phyloP scores from a whole-genome alignment of 2,888 invertebrate species.

The Steinernema carpocapsae region DNA sequence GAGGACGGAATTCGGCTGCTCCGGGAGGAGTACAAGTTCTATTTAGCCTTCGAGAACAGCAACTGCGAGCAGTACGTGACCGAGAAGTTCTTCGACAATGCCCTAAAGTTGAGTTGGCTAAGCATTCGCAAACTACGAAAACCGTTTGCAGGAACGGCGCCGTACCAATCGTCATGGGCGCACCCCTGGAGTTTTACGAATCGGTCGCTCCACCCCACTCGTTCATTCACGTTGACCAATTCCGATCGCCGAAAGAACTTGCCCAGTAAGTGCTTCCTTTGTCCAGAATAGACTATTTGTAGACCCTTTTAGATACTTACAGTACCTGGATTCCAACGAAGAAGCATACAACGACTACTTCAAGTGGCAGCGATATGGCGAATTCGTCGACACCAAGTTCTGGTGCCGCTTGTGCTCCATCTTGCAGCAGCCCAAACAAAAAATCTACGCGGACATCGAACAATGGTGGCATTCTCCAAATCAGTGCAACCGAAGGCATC shows the following conservation, averaged over 20 bases:
- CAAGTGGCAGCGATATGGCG: conserved; percentile 42
- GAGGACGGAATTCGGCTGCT: conserved; percentile 29
- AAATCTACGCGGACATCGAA: conserved; percentile 42
- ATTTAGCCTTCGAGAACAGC: conserved; percentile 55
- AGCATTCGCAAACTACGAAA: background rate
- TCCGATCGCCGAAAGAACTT: conserved; percentile 39
- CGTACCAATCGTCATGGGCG: conserved; percentile 51
- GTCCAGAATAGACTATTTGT: conserved; percentile 33
- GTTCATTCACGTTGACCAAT: conserved; percentile 53
- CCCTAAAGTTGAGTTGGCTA: conserved; percentile 39
- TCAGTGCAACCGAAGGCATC: conserved; percentile 24
- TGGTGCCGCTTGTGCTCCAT: conserved; percentile 43
- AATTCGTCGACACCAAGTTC: conserved; percentile 38
- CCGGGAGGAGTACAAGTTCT: conserved; percentile 48
- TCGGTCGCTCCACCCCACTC: conserved; percentile 47
- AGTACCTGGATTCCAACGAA: conserved; percentile 39
- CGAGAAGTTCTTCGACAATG: conserved; percentile 53
- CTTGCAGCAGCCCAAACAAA: conserved; percentile 36
- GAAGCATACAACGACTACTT: conserved; percentile 44
- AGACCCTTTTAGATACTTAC: conserved; percentile 45
- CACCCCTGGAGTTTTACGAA: conserved; percentile 43
- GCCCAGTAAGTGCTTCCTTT: conserved; percentile 39
- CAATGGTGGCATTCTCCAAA: conserved; percentile 41
- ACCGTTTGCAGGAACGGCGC: conserved; percentile 41
- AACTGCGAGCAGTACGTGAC: conserved; percentile 57